Percentiles rank a stretch among this genome's conserved stretches.
These are phyloP conservation scores for Neoscelio sp. DNA, from an alignment of 2,888 invertebrate species.

Conservation along the genomic window DNA sequence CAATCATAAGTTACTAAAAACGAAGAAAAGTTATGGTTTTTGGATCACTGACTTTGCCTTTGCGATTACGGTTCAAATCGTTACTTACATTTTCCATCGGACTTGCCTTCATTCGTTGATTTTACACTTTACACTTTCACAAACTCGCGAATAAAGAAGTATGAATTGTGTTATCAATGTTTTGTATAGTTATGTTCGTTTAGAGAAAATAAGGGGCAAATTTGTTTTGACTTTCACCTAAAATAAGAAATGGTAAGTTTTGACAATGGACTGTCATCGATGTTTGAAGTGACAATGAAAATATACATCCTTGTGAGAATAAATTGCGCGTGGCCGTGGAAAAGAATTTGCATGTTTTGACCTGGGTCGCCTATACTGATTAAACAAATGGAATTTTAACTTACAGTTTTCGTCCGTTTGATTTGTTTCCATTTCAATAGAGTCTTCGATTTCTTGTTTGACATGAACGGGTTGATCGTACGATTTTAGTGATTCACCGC, in stretches of 20 bases:
- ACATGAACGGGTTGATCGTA: slow-evolving; percentile 49
- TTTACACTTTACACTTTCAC: slow-evolving; percentile 44
- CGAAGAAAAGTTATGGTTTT: background rate
- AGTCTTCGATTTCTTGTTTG: slow-evolving; percentile 61
- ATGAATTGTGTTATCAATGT: too few relatives aligned
- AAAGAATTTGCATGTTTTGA: slow-evolving; percentile 39
- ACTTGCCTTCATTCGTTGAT: slow-evolving; percentile 13
- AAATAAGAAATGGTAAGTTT: too few relatives aligned
- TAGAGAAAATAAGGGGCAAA: too few relatives aligned
- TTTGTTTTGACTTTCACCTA: too few relatives aligned
- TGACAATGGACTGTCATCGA: too few relatives aligned
- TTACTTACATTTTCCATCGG: slow-evolving; percentile 35
- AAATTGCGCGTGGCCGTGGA: too few relatives aligned
- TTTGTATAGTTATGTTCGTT: too few relatives aligned
- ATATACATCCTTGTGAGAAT: too few relatives aligned
- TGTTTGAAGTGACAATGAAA: too few relatives aligned
- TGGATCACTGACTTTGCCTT: background rate
- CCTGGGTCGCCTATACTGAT: slow-evolving; percentile 57
- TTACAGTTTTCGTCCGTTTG: slow-evolving; percentile 59
- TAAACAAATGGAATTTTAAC: slow-evolving; percentile 13
- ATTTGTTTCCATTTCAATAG: slow-evolving; percentile 59
- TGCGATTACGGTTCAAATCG: slow-evolving; percentile 37
- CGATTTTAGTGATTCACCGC: slow-evolving; percentile 32
- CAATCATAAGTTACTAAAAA: background rate
- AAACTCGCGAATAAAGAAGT: slow-evolving; percentile 1